phyloP scores from a whole-genome alignment of 37 sponge, comb jelly and placozoan genomes.

The Halisarca cf. caerulea region DNA sequence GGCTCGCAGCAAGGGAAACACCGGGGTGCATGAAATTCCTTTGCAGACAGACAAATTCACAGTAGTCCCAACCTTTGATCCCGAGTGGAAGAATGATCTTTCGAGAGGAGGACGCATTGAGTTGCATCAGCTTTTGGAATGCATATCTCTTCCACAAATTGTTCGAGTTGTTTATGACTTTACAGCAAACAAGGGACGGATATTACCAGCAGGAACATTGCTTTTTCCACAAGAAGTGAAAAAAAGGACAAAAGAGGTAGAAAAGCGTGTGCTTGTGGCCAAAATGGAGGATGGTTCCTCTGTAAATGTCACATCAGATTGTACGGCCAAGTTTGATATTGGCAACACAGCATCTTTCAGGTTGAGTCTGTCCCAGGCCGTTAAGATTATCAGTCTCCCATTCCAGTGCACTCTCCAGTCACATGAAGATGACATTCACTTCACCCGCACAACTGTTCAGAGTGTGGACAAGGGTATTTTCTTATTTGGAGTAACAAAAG shows the following conservation, averaged over 20 bases:
- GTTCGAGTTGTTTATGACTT: background rate
- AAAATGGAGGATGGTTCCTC: background rate
- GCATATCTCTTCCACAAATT: background rate
- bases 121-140: background rate
- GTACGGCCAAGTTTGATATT: background rate
- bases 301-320: background rate
- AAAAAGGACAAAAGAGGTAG: background rate
- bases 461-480: background rate
- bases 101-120: background rate
- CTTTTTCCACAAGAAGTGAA: constrained; percentile 13
- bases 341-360: background rate
- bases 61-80: background rate
- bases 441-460: background rate
- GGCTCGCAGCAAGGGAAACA: background rate
- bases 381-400: background rate
- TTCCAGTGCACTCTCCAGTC: background rate
- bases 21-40: background rate
- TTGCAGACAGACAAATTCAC: background rate
- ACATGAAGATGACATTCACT: background rate
- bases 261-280: background rate
- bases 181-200: background rate
- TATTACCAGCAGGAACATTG: background rate
- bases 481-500: constrained; percentile 4
- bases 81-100: background rate
- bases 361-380: background rate